Percentiles rank a stretch among this genome's conserved stretches.
Evolutionary conservation across 2,888 invertebrate genomes (phyloP).

Genomic region (Oegoconia quadripuncta): DNA sequence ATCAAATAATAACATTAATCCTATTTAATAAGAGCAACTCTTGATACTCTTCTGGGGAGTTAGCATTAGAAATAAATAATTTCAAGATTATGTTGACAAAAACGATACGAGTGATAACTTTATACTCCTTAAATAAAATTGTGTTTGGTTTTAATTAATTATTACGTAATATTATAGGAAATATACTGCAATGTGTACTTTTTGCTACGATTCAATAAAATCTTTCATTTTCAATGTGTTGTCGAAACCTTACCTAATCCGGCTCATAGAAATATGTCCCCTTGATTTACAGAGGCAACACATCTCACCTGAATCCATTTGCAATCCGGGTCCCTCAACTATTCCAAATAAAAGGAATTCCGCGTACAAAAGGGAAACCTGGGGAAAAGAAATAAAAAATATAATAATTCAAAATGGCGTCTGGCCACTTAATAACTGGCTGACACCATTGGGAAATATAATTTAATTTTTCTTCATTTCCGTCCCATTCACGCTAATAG

Average conservation of each 20-base stretch:
- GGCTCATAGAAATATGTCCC: not conserved
- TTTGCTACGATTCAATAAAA: too few species aligned
- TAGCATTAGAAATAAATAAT: too few species aligned
- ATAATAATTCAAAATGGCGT: conserved; percentile 79
- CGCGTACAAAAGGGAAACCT: conserved; percentile 67
- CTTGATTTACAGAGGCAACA: conserved; percentile 45
- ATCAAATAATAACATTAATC: too few species aligned
- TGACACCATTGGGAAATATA: conserved; percentile 80
- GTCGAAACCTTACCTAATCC: not conserved
- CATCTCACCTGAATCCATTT: conserved; percentile 54
- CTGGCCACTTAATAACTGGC: conserved; percentile 80
- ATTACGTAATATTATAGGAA: too few species aligned
- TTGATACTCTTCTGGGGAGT: too few species aligned
- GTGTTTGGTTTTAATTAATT: too few species aligned
- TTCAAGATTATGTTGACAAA: too few species aligned
- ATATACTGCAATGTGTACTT: too few species aligned
- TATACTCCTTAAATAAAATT: too few species aligned
- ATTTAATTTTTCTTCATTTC: conserved; percentile 74
- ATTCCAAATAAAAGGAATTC: conserved; percentile 72
- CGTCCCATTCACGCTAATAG: conserved; percentile 38
- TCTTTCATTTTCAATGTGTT: too few species aligned
- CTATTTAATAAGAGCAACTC: too few species aligned
- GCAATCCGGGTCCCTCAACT: conserved; percentile 60
- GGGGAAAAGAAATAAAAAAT: conserved; percentile 68
- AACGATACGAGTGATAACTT: too few species aligned